Evolutionary conservation across 2,797 vertebrate genomes (phyloP).

Genomic region (Lagorchestes hirsutus): DNA sequence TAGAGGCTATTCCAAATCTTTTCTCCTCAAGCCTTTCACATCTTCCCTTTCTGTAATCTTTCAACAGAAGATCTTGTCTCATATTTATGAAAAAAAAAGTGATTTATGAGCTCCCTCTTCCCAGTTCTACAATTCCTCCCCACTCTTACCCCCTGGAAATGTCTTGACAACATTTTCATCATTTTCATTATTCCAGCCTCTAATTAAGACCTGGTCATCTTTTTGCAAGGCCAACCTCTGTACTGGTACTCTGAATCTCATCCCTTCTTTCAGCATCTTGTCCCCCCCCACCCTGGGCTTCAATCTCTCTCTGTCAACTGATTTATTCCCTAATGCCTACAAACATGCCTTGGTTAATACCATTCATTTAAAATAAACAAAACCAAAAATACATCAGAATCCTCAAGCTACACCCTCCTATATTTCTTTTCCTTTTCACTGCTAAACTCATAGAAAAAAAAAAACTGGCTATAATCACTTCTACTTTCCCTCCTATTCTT

Average conservation of each 20-base stretch:
- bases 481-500: neutral
- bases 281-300: neutral
- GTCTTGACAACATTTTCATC: neutral
- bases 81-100: neutral
- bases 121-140: neutral
- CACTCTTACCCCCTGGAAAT: neutral
- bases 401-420: neutral
- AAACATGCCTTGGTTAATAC: neutral
- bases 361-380: neutral
- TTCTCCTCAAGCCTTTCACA: neutral
- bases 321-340: neutral
- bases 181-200: neutral
- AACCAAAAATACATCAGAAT: neutral
- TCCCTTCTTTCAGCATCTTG: neutral
- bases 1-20: neutral
- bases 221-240: neutral
- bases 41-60: neutral
- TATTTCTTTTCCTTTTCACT: neutral
- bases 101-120: neutral
- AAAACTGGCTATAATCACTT: neutral
- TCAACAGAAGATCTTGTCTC: neutral
- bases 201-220: neutral
- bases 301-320: neutral
- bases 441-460: neutral
- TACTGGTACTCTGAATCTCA: neutral